These are phyloP conservation scores for Drosophila emarginata DNA, from an alignment of 2,888 invertebrate species.

Conservation along the genomic window DNA sequence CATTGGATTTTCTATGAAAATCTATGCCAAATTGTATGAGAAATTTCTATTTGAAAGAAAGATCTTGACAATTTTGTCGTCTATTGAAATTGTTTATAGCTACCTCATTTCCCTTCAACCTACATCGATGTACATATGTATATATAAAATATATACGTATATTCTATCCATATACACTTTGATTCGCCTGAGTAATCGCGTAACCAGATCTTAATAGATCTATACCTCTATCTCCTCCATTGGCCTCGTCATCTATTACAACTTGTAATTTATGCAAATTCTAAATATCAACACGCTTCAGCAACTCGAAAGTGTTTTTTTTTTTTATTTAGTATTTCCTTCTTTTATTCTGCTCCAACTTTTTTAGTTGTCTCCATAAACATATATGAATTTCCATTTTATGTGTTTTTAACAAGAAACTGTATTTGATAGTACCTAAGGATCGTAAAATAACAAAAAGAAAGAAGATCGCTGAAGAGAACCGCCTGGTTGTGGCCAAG, in stretches of 20 bases:
- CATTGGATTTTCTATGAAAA: slow-evolving; percentile 3
- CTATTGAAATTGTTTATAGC: not conserved
- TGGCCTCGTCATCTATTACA: not conserved
- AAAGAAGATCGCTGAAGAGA: slow-evolving; percentile 17
- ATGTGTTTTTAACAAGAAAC: slow-evolving; percentile 16
- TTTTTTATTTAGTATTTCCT: not conserved
- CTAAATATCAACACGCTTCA: slow-evolving; percentile 19
- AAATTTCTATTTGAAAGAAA: not conserved
- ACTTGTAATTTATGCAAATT: slow-evolving; percentile 27
- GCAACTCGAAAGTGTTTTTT: slow-evolving; percentile 13
- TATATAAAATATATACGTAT: not conserved
- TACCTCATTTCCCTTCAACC: slow-evolving; percentile 3
- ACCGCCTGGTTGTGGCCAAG: slow-evolving; percentile 1
- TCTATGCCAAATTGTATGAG: slow-evolving; percentile 13
- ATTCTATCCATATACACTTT: not conserved
- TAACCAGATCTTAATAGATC: slow-evolving; percentile 18
- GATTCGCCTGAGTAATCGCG: slow-evolving; percentile 5
- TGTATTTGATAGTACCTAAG: slow-evolving; percentile 5
- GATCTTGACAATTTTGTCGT: slow-evolving; percentile 1
- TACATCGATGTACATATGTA: not conserved
- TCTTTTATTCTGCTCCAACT: not conserved
- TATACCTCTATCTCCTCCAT: not conserved
- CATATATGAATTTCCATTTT: not conserved
- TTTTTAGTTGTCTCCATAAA: slow-evolving; percentile 10
- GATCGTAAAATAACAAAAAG: slow-evolving; percentile 16